These are phyloP conservation scores for Manis pentadactyla DNA, from an alignment of 2,797 vertebrate genomes.

Conservation along the genomic window DNA sequence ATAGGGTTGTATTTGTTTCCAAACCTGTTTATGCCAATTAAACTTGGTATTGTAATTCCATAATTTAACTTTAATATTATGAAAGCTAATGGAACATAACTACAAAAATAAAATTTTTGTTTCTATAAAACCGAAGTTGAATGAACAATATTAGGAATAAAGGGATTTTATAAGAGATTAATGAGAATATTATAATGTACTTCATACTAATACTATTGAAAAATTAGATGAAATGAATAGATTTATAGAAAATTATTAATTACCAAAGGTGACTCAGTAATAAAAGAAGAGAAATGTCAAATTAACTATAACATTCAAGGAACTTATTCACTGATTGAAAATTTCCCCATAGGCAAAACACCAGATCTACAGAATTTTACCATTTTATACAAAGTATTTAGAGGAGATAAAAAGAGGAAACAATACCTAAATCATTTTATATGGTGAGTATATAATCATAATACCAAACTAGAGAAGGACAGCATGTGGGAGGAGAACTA, in stretches of 20 bases:
- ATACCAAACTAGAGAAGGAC: neutral
- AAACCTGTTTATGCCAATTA: neutral
- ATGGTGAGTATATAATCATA: neutral
- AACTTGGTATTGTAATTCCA: slow-evolving; percentile 22
- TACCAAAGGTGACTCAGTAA: neutral
- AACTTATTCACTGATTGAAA: neutral
- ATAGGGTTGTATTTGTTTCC: slow-evolving; percentile 15
- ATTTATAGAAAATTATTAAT: slow-evolving; percentile 15
- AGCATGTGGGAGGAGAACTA: neutral
- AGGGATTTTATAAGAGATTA: slow-evolving; percentile 36
- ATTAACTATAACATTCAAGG: neutral
- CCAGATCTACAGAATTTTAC: neutral
- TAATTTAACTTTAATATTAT: slow-evolving; percentile 45
- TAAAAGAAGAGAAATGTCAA: neutral
- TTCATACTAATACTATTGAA: slow-evolving; percentile 27
- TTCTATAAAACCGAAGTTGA: slow-evolving; percentile 7
- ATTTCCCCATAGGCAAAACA: neutral
- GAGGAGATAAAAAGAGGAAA: neutral
- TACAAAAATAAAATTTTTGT: slow-evolving; percentile 26
- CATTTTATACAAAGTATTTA: neutral
- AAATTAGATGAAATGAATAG: slow-evolving; percentile 2
- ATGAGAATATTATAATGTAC: neutral
- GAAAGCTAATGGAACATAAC: slow-evolving; percentile 4
- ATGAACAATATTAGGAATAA: slow-evolving; percentile 36
- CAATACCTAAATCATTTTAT: neutral